Percentiles rank a stretch among this genome's conserved stretches.
Conservation (phyloP, 2,797 vertebrate genomes). For the Champsocephalus esox region DNA sequence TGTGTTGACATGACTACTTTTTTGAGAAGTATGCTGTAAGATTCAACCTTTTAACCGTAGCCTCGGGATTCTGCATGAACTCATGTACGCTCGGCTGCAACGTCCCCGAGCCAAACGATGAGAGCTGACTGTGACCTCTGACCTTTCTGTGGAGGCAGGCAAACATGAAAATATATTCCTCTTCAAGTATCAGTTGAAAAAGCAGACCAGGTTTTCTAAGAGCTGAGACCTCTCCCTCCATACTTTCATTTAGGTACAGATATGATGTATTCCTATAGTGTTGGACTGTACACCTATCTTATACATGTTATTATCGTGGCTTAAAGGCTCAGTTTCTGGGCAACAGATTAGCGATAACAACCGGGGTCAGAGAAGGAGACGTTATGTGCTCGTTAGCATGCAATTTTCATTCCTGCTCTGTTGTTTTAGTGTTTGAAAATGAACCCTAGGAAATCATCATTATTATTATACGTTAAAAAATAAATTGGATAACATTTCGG, state of each 20-base stretch:
- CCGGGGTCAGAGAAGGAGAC: too few relatives aligned
- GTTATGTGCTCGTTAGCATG: too few relatives aligned
- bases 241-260: too few relatives aligned
- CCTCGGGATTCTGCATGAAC: neutral
- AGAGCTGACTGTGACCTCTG: slow-evolving; percentile 24
- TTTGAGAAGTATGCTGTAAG: neutral
- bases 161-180: neutral
- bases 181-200: neutral
- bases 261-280: too few relatives aligned
- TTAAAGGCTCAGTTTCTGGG: too few relatives aligned
- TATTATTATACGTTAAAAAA: neutral
- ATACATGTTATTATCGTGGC: too few relatives aligned
- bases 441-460: slow-evolving; percentile 1
- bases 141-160: slow-evolving; percentile 15
- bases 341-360: too few relatives aligned
- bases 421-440: neutral
- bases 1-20: neutral
- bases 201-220: too few relatives aligned
- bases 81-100: neutral
- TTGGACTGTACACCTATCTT: neutral
- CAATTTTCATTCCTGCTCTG: slow-evolving; percentile 3
- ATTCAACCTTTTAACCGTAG: slow-evolving; percentile 20
- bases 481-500: slow-evolving; percentile 1
- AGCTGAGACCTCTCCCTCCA: too few relatives aligned
- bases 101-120: slow-evolving; percentile 21